These are phyloP conservation scores for Harpalus rufipes DNA, from an alignment of 2,888 invertebrate genomes.

Conservation along the genomic window DNA sequence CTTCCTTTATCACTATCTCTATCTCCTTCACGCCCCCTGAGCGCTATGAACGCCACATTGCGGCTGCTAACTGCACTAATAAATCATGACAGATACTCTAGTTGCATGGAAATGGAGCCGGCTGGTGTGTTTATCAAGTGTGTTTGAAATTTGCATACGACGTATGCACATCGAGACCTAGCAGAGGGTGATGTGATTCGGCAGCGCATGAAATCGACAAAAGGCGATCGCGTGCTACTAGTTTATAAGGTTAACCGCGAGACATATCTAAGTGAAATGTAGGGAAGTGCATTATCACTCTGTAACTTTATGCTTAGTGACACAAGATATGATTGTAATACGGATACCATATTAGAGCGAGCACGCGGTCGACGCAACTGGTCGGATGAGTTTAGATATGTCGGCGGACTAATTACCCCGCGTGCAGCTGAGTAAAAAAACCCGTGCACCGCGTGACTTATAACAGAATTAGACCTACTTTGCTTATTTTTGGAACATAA, in stretches of 20 bases:
- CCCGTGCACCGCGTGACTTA: too few species aligned
- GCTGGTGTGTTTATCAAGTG: constrained; percentile 42
- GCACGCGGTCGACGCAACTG: too few species aligned
- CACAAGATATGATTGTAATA: constrained; percentile 1
- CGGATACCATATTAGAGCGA: not conserved
- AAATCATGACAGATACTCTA: constrained; percentile 18
- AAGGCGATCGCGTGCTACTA: constrained; percentile 44
- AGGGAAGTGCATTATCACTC: constrained; percentile 28
- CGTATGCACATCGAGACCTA: constrained; percentile 6
- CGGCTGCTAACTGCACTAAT: constrained; percentile 37
- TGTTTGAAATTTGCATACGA: constrained; percentile 40
- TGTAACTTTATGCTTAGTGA: constrained; percentile 18
- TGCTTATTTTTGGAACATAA: too few species aligned
- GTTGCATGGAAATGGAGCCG: not conserved
- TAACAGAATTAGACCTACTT: too few species aligned
- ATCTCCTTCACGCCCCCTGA: constrained; percentile 18
- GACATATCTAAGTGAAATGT: constrained; percentile 18
- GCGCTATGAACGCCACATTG: constrained; percentile 14
- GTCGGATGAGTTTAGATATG: too few species aligned
- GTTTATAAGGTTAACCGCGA: constrained; percentile 47
- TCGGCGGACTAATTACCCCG: too few species aligned
- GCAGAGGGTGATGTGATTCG: not conserved
- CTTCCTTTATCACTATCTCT: constrained; percentile 19
- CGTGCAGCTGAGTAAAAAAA: too few species aligned
- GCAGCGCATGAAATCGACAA: constrained; percentile 53